Conservation (phyloP, 2,888 invertebrate genomes). For the Himalopsyche japonica region DNA sequence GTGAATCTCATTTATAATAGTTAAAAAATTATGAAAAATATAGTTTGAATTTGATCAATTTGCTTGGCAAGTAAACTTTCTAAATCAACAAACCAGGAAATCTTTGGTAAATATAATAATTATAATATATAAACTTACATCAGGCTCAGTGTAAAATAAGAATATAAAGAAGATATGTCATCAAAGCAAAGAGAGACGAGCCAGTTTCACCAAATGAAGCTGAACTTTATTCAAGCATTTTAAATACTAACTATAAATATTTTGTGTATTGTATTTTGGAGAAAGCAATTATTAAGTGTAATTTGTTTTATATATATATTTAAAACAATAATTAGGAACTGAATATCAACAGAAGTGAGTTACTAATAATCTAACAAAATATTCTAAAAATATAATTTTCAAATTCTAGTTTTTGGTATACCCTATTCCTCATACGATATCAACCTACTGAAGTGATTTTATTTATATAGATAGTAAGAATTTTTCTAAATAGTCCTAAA, state of each 20-base stretch:
- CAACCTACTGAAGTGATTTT: not conserved
- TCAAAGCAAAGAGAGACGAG: too few relatives aligned
- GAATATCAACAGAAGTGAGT: not conserved
- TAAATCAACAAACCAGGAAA: too few relatives aligned
- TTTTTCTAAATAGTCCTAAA: not conserved
- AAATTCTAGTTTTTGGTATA: not conserved
- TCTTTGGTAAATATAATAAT: too few relatives aligned
- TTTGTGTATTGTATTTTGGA: too few relatives aligned
- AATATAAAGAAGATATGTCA: too few relatives aligned
- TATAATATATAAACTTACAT: too few relatives aligned
- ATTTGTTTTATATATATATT: not conserved
- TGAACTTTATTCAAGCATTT: not conserved
- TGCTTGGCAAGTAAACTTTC: too few relatives aligned
- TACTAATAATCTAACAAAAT: not conserved
- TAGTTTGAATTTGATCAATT: too few relatives aligned
- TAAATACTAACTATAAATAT: not conserved
- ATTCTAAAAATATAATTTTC: not conserved
- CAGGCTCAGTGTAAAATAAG: too few relatives aligned
- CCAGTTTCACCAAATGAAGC: too few relatives aligned
- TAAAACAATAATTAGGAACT: not conserved
- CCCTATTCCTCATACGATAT: not conserved
- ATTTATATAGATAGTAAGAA: not conserved
- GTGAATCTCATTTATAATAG: too few relatives aligned
- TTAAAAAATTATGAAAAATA: too few relatives aligned
- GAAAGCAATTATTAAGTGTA: not conserved